These are phyloP conservation scores for Percopsis omiscomaycus DNA, from an alignment of 2,797 vertebrate genomes.

Conservation along the genomic window DNA sequence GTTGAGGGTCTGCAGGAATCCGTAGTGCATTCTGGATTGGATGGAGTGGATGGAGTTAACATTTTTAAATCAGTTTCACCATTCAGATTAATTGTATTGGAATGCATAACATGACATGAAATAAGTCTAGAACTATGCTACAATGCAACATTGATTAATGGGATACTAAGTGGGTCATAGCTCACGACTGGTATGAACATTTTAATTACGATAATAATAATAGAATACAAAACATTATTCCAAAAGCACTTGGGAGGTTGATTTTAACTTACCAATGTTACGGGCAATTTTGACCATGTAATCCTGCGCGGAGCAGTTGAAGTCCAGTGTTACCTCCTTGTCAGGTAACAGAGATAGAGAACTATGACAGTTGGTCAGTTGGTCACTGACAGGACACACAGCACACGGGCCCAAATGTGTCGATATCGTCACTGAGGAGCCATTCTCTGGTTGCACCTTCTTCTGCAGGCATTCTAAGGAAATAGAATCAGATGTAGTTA, in stretches of 20 bases:
- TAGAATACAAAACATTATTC: too few species aligned
- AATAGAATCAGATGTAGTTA: conserved; percentile 1
- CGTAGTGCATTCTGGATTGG: conserved; percentile 63
- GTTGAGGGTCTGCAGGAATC: conserved; percentile 73
- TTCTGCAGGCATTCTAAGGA: conserved; percentile 53
- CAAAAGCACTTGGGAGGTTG: too few species aligned
- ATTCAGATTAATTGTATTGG: too few species aligned
- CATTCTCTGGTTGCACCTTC: conserved; percentile 43
- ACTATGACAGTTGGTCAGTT: conserved; percentile 32
- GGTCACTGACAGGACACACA: conserved; percentile 53
- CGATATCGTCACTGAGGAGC: conserved; percentile 47
- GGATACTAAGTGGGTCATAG: too few species aligned
- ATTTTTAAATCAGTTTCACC: too few species aligned
- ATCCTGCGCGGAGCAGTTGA: conserved; percentile 58
- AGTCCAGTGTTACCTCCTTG: conserved; percentile 54
- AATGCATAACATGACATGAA: too few species aligned
- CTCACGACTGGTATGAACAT: too few species aligned
- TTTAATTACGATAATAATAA: too few species aligned
- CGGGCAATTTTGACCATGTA: conserved; percentile 45
- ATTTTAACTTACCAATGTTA: conserved; percentile 62
- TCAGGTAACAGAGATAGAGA: conserved; percentile 52
- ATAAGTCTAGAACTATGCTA: too few species aligned
- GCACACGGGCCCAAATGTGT: conserved; percentile 34
- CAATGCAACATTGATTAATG: too few species aligned
- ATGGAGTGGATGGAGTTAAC: background rate